Base-by-base conservation (phyloP, 2,113 vertebrate genomes). In the Lota lota region DNA sequence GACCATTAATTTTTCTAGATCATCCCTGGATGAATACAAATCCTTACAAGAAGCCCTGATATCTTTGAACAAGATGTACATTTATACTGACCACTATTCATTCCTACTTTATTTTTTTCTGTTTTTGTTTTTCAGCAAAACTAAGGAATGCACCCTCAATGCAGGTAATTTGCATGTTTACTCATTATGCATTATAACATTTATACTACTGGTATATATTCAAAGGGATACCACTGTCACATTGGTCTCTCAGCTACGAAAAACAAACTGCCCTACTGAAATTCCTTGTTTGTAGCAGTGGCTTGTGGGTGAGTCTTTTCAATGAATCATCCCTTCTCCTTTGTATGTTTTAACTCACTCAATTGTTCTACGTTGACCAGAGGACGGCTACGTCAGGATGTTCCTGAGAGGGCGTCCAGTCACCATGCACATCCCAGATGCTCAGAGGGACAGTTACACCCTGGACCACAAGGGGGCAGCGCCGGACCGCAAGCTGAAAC, bases 341-440 rank as follows among this genome's bases (percentile, higher is more conserved):
- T 33, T 33, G 28, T 33, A 33, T 33, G 28, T 2, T 33, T 6
- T 6, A 2, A 47, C 40, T 47, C 40, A 47, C 40, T 47, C 40
- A 47, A 10, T 47, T 47, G 40, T 12, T 12, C 40, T 11, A 47
- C 40, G n/a, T 62, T 59, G 70, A 18, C 22, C 90, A 96, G 95
- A 97, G 83, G 95, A 97, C 61, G 89, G 94, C 17, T 92, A 94
- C 0, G 95, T 97, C 79, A 92, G 95, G 83, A 94, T 97, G 94
- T 97, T 95, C 79, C 90, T 96, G 54, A 88, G 95, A 17, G 95
- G 95, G 0, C 94, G 95, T 11, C 95, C 95, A 0, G 88, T 96
- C 83, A 94, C 93, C 72, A 94, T 97, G 93, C 89, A 94, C 68
- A 70, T 96, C 73, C 94, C 95, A 0, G 93, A 93, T 1, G 75